Base-by-base conservation (phyloP, 2,888 invertebrate genomes). In the Orchesella flavescens region DNA sequence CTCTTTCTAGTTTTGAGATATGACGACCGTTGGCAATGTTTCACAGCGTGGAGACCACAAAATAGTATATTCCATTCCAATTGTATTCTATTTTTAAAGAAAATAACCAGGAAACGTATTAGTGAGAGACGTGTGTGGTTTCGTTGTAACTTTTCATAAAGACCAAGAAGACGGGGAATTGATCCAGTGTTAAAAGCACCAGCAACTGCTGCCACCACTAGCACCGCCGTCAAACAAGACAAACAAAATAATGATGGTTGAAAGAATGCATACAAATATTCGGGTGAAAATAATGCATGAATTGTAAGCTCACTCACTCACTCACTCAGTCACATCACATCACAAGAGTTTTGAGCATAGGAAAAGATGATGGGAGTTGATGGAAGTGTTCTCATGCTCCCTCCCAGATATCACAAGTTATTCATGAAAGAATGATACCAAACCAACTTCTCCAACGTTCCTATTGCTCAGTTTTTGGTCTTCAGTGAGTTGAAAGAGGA, bases 31-130 rank as follows among this genome's bases (percentile, higher is more conserved):
- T 72, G 23, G 78, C 78, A 71, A 79, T 79, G 78, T 72, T 79
- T 79, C 78, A 79, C 65, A 72, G 72, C 73, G 73, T 55, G 72
- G 61, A 72, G 79, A 79, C 79, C 79, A 73, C 79, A 72, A 79
- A 79, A 72, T 72, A 44, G 65, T 63, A 13, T 63, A 13, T 63
- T 72, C 53, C 63, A 76, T 76, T 77, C 69, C 77, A 69, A 76
- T 76, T 76, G 77, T 77, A 69, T 69, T 77, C 69, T 66, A 55
- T 59, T 77, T 72, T 79, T 43, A 72, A 79, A 78, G 63, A 72
- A 71, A 69, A 77, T 69, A 69, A 59, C 69, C 69, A 57, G 57
- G 46, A 44, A 77, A 44, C 21, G 43, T n/a, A 53, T 34, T 34
- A 49, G 63, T 24, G 53, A 61, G 53, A 61, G 57, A 61, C 34